These are phyloP conservation scores for Tetropium fuscum DNA, from an alignment of 2,888 invertebrate genomes.

Conservation along the genomic window DNA sequence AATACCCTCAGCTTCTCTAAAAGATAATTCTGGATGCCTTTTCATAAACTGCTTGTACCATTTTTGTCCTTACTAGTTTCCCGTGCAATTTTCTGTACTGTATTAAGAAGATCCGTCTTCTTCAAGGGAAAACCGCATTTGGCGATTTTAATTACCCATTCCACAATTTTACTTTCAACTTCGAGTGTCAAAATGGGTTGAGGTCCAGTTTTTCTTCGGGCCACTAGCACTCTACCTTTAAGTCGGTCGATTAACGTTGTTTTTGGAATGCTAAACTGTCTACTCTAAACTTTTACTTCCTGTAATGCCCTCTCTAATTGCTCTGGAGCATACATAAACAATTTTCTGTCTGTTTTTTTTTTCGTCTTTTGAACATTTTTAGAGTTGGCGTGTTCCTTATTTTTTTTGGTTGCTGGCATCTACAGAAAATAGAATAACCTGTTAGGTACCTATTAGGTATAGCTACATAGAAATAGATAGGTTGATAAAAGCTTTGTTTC, in stretches of 20 bases:
- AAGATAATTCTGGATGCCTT: neutral
- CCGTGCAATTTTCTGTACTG: neutral
- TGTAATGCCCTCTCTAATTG: too few species aligned
- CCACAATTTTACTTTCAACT: neutral
- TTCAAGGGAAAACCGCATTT: neutral
- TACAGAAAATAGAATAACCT: too few species aligned
- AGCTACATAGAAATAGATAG: too few species aligned
- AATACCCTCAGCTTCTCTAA: slow-evolving; percentile 1
- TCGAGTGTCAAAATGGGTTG: neutral
- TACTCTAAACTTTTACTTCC: too few species aligned
- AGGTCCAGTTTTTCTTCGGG: neutral
- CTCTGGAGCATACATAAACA: too few species aligned
- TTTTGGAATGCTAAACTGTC: neutral
- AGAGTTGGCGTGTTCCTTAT: too few species aligned
- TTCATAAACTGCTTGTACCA: neutral
- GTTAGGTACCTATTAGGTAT: too few species aligned
- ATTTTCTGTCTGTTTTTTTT: too few species aligned
- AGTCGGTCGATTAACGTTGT: neutral
- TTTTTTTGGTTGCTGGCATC: too few species aligned
- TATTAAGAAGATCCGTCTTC: neutral
- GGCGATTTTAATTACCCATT: neutral
- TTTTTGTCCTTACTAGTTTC: too few species aligned
- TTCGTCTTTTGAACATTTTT: too few species aligned
- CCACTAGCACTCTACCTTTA: neutral
- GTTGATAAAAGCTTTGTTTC: too few species aligned